Percentiles rank a stretch among this genome's conserved stretches.
Evolutionary conservation across 2,797 vertebrate species (phyloP).

Genomic region (Novumbra hubbsi): DNA sequence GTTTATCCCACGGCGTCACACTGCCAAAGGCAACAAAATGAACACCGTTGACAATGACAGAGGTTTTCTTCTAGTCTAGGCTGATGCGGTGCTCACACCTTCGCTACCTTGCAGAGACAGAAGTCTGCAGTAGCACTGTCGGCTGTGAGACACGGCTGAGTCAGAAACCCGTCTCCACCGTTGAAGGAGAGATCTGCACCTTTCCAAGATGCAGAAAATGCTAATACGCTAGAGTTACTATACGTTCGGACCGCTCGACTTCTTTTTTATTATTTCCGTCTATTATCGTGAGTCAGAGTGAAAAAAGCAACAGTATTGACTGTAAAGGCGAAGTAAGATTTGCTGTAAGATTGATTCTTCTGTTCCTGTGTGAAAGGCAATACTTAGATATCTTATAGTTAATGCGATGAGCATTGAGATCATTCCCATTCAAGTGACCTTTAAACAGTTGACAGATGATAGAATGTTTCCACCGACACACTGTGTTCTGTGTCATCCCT

Average conservation of each 20-base stretch:
- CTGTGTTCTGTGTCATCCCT: constrained; percentile 31
- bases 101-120: constrained; percentile 18
- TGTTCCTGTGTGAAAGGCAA: not conserved
- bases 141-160: constrained; percentile 30
- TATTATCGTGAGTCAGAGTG: not conserved
- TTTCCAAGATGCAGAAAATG: not conserved
- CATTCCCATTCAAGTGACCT: constrained; percentile 1
- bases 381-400: not conserved
- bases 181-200: not conserved
- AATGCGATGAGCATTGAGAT: not conserved
- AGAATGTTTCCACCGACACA: constrained; percentile 47
- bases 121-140: constrained; percentile 32
- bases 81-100: constrained; percentile 37
- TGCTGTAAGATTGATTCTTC: too few species aligned
- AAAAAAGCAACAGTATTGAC: not conserved
- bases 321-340: not conserved
- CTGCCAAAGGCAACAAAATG: constrained; percentile 62
- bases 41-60: constrained; percentile 61
- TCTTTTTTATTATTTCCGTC: not conserved
- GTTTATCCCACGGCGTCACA: constrained; percentile 64
- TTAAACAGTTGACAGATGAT: constrained; percentile 33
- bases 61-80: constrained; percentile 49
- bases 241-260: not conserved
- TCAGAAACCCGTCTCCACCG: constrained; percentile 11
- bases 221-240: not conserved